Conservation (phyloP, 2,113 vertebrate genomes). For the Crotalus helleri region DNA sequence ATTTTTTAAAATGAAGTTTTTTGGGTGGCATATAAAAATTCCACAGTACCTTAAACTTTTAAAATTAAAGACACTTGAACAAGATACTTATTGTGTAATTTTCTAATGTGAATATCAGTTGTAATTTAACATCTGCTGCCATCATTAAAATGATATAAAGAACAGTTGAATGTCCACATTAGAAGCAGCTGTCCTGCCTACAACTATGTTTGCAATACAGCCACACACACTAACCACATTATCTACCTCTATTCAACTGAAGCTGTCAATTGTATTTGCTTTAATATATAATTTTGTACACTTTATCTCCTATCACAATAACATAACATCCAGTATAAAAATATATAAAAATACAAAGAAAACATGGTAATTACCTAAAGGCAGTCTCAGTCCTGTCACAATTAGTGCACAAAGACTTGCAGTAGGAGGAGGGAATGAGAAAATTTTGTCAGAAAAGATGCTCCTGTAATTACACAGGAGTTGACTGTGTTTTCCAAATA, state of each 20-base stretch:
- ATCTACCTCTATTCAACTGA: not conserved
- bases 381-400: too few relatives aligned
- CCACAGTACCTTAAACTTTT: not conserved
- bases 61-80: not conserved
- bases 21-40: not conserved
- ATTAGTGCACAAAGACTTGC: too few relatives aligned
- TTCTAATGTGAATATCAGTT: not conserved
- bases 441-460: too few relatives aligned
- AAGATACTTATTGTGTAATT: not conserved
- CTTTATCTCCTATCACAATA: not conserved
- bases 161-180: constrained; percentile 27
- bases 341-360: not conserved
- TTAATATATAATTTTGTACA: not conserved
- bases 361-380: not conserved
- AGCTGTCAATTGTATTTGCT: not conserved
- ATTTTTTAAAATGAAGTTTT: not conserved
- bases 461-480: too few relatives aligned
- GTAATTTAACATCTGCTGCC: constrained; percentile 22
- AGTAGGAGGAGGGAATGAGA: too few relatives aligned
- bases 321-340: not conserved
- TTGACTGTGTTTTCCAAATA: too few relatives aligned
- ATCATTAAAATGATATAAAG: constrained; percentile 13
- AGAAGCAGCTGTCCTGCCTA: constrained; percentile 18
- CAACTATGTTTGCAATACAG: not conserved
- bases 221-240: not conserved